Evolutionary conservation across 2,113 vertebrate genomes (phyloP), one percentile per base, ranked within the genome.

Genomic region (Lampris megalopsis): DNA sequence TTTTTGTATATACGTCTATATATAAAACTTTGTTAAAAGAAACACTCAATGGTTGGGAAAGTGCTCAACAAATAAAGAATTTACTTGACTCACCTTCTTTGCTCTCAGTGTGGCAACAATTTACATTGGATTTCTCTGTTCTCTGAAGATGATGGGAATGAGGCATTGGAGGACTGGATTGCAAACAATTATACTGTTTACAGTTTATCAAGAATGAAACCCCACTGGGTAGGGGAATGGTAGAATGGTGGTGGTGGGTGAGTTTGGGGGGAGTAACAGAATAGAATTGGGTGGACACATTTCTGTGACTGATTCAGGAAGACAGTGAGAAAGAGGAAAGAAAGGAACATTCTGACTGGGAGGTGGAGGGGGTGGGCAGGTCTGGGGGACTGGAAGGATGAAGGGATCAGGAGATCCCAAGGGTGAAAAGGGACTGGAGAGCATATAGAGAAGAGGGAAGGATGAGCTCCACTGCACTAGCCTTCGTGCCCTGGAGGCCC

Each of bases 71-170:
- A 24, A 24, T 24, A 24, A 24, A 24, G 24, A 24, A 24, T 24
- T 24, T 24, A 24, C 24, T 24, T 24, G 24, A 24, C 24, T 24
- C 24, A 24, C 24, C 24, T 24, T 24, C 24, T 24, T 24, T 24
- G 24, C 24, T 24, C 24, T 24, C 24, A 24, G 24, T 24, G 91
- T 90, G 85, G 89, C 87, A 89, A 90, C 84, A 88, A 79, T 89
- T 88, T 70, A 81, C 92, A 91, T 92, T 85, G 88, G 84, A 92
- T 91, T 87, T 89, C 80, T 82, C 79, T 77, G 76, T 87, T 77
- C 77, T 89, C 72, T 53, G 77, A 84, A 85, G 87, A 83, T 85
- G 88, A 87, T 71, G 79, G 72, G 83, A 73, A 83, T 64, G 77
- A 81, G 68, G 72, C 78, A 37, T 49, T 7, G 5, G 71, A 81